A percentile compares a stretch with the other conserved stretches of the same genome.
Evolutionary conservation across 2,888 invertebrate genomes (phyloP).

Genomic region (Pomacea canaliculata): DNA sequence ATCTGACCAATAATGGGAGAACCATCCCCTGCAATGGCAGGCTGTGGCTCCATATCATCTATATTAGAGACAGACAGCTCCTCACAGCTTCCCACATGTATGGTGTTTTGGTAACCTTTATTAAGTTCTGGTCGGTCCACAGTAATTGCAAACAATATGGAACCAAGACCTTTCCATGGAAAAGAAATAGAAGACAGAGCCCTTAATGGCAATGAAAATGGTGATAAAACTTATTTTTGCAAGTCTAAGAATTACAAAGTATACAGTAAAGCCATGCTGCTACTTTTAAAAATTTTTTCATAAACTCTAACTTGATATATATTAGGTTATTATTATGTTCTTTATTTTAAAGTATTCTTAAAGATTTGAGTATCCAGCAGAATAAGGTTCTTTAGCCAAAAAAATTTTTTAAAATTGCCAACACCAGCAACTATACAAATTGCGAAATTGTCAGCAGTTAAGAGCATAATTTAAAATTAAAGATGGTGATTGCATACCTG

Average conservation of each 20-base stretch:
- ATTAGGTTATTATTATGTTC: too few species aligned
- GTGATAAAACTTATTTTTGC: not conserved
- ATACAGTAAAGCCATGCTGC: too few species aligned
- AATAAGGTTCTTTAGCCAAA: too few species aligned
- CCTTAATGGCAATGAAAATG: not conserved
- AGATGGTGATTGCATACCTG: conserved; percentile 74
- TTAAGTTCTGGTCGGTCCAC: conserved; percentile 84
- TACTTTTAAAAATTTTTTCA: too few species aligned
- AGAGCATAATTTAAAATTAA: too few species aligned
- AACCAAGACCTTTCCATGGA: conserved; percentile 76
- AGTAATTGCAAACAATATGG: conserved; percentile 91
- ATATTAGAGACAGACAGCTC: conserved; percentile 82
- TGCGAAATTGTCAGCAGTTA: too few species aligned
- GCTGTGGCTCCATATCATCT: conserved; percentile 52
- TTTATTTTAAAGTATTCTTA: too few species aligned
- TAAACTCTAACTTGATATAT: too few species aligned
- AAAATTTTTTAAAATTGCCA: too few species aligned
- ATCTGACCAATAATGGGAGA: not conserved
- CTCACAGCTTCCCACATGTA: conserved; percentile 27
- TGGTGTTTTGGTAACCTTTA: conserved; percentile 44
- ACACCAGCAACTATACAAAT: too few species aligned
- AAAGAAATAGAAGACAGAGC: not conserved
- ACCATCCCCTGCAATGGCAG: conserved; percentile 57
- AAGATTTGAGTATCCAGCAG: too few species aligned
- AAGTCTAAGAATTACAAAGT: too few species aligned